Evolutionary conservation across 2,888 invertebrate species (phyloP), one percentile per base, ranked within the genome.

Genomic region (Stenodema calcarata): DNA sequence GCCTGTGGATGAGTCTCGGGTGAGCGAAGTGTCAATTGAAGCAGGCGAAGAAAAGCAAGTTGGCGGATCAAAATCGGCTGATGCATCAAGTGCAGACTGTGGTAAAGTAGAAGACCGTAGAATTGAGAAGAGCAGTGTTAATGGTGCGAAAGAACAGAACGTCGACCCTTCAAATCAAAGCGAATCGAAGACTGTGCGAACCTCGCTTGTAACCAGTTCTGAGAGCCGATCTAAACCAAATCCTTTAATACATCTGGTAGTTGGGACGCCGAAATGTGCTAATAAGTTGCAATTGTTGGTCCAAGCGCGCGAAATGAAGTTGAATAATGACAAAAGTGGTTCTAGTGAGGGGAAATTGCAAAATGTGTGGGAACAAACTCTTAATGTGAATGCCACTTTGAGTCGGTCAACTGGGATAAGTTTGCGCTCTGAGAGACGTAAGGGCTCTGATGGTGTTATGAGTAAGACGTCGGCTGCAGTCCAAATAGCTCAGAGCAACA

Each of bases 381-480:
- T 73, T 1, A 35, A 73, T 73, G n/a, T 0, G 12, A 73, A 73
- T 4, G 14, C 70, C 1, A 9, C 12, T 0, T 18, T 16, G 9
- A 18, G 23, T 9, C 1, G n/a, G 4, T 6, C 50, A 6, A 62
- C n/a, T 23, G 62, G 23, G 23, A 62, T 7, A 7, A 23, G 23
- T 0, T 62, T 18, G 6, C 7, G 6, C 23, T 23, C 9, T 2
- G 23, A 18, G 62, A 62, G 62, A 2, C 30, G 2, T 18, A 35
- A 73, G 16, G 35, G 18, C 0, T 35, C 35, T 16, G 16, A 30
- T 35, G 73, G 73, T 14, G 12, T 9, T 35, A 28, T 73, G n/a
- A 54, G 47, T 12, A 80, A 30, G 30, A 80, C 7, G 16, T 82
- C 82, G 12, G 82, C 82, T 11, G 35, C 82, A 2, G 82, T 82